phyloP scores from a whole-genome alignment of 2,888 invertebrate species.

The Andrena minutula region DNA sequence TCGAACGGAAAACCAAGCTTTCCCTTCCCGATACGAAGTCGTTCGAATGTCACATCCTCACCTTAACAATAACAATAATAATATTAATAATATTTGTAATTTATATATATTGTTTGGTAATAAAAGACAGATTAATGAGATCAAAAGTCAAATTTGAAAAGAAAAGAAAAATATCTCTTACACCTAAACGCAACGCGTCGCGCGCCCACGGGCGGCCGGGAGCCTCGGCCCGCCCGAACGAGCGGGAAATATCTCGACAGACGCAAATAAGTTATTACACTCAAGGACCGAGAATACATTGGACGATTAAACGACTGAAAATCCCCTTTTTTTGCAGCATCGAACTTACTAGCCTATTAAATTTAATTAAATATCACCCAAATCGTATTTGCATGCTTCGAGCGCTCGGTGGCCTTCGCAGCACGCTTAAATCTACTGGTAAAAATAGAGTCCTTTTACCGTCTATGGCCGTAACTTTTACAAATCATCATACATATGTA shows the following conservation, averaged over 20 bases:
- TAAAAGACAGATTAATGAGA: constrained; percentile 73
- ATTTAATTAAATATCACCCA: constrained; percentile 70
- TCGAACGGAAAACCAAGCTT: not conserved
- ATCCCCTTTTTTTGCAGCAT: constrained; percentile 22
- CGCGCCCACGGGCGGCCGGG: constrained; percentile 4
- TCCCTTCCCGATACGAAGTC: constrained; percentile 20
- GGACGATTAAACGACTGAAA: constrained; percentile 42
- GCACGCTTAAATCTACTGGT: constrained; percentile 61
- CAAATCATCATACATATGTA: constrained; percentile 52
- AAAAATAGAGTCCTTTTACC: constrained; percentile 58
- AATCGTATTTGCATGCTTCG: constrained; percentile 63
- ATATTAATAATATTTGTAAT: constrained; percentile 40
- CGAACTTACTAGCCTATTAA: constrained; percentile 53
- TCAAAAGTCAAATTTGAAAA: constrained; percentile 72
- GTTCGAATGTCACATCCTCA: constrained; percentile 44
- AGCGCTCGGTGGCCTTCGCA: constrained; percentile 30
- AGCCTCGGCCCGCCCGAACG: constrained; percentile 20
- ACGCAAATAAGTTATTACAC: constrained; percentile 63
- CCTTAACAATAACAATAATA: constrained; percentile 43
- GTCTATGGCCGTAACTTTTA: constrained; percentile 45
- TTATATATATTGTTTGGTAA: constrained; percentile 65
- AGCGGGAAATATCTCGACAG: constrained; percentile 50
- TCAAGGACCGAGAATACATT: constrained; percentile 36
- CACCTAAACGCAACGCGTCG: constrained; percentile 50
- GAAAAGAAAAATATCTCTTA: constrained; percentile 52